phyloP scores from a whole-genome alignment of 2,888 invertebrate species.

The Cerastis rubricosa region DNA sequence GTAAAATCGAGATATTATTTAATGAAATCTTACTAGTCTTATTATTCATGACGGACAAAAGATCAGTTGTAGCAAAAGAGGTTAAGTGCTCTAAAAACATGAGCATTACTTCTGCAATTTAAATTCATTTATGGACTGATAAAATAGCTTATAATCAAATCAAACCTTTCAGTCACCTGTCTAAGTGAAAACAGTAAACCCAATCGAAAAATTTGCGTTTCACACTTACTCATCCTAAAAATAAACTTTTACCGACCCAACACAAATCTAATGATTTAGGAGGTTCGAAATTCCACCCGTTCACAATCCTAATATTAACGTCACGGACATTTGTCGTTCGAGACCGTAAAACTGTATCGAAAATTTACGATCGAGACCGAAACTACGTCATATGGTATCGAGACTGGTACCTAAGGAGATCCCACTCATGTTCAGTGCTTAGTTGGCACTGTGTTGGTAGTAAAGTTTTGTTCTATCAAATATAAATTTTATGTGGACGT shows the following conservation, averaged over 20 bases:
- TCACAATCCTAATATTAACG: conserved; percentile 12
- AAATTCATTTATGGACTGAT: neutral
- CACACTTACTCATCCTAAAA: neutral
- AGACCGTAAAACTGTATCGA: conserved; percentile 22
- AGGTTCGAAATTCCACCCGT: conserved; percentile 26
- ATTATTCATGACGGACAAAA: neutral
- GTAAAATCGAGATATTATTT: neutral
- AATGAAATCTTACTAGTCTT: neutral
- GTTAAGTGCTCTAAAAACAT: neutral
- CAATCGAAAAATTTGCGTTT: neutral
- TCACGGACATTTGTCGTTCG: conserved; percentile 42
- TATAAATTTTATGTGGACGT: neutral
- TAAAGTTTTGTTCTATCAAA: neutral
- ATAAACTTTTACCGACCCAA: neutral
- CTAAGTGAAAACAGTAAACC: neutral
- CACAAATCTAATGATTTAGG: conserved; percentile 22
- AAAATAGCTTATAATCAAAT: neutral
- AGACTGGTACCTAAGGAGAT: neutral
- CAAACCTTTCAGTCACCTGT: neutral
- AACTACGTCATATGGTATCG: conserved; percentile 20
- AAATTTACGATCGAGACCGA: conserved; percentile 29
- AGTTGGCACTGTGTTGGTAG: conserved; percentile 5
- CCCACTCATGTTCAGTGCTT: conserved; percentile 6
- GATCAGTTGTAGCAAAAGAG: neutral
- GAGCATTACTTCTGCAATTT: neutral